Evolutionary conservation across 2,113 vertebrate genomes (phyloP).

Genomic region (Otis tarda): DNA sequence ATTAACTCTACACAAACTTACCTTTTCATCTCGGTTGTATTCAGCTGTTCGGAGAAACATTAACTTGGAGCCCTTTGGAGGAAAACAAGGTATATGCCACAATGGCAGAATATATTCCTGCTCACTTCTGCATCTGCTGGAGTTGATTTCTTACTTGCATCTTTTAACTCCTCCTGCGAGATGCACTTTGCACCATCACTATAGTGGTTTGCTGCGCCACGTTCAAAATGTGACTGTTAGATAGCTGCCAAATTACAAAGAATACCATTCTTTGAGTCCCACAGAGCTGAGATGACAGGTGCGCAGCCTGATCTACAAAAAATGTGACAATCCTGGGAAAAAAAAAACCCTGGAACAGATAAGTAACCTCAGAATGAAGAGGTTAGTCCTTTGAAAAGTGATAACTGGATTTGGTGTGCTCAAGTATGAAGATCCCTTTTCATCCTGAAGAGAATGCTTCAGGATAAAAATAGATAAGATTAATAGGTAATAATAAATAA

Average conservation of each 20-base stretch:
- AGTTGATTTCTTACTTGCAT: neutral
- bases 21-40: neutral
- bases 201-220: neutral
- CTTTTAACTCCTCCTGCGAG: neutral
- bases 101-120: neutral
- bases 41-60: neutral
- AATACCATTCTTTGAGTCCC: neutral
- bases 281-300: neutral
- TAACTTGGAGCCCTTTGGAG: neutral
- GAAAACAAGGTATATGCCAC: neutral
- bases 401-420: neutral
- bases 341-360: neutral
- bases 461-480: neutral
- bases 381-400: neutral
- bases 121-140: neutral
- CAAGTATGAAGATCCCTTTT: neutral
- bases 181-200: neutral
- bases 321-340: neutral
- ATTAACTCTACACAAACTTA: neutral
- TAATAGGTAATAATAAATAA: constrained; percentile 15
- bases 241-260: neutral
- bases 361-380: neutral
- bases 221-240: neutral
- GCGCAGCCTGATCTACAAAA: neutral
- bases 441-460: neutral